Base-by-base conservation (phyloP, 2,113 vertebrate genomes). In the Channa maculata region DNA sequence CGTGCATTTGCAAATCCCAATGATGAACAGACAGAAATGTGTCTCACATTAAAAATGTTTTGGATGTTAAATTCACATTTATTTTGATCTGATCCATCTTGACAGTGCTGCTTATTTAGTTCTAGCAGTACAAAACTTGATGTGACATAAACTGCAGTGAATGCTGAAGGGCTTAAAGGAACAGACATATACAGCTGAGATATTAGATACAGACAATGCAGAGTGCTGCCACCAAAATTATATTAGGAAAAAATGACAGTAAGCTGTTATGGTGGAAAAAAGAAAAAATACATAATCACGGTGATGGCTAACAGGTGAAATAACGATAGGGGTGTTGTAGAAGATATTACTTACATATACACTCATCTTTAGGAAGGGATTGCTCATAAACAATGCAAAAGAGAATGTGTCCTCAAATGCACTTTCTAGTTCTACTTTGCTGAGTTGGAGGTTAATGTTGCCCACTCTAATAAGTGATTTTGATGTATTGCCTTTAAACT, bases 401-500 rank as follows among this genome's bases (percentile, higher is more conserved):
- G 64, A 65, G 41, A 73, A 80, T 70, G 60, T 62, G 54, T 62
- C 66, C 80, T 43, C 50, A 54, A 74, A 65, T 69, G 44, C 54
- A 67, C 63, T 85, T 80, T 69, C 51, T 64, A 77, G 65, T 65
- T 89, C 66, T 81, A 62, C 86, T 80, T 76, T 88, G 77, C 85
- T 88, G 85, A 86, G 79, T 74, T 55, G 52, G 61, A 74, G 73
- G 75, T 86, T 66, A 77, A 65, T 54, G 52, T 77, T 72, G 78
- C 71, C 69, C 85, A 66, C 75, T 86, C 78, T 88, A 87, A 83
- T 91, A 81, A 88, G 73, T 77, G 73, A 91, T 91, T 64, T 78
- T 93, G 92, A 92, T 90, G 83, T 83, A 92, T 93, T 86, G 53
- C 86, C 83, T 83, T 85, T 83, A 87, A 89, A 83, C 72, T 72